Percentiles rank a stretch among this genome's conserved stretches.
These are phyloP conservation scores for Orchesella flavescens DNA, from an alignment of 2,888 invertebrate genomes.

Conservation along the genomic window DNA sequence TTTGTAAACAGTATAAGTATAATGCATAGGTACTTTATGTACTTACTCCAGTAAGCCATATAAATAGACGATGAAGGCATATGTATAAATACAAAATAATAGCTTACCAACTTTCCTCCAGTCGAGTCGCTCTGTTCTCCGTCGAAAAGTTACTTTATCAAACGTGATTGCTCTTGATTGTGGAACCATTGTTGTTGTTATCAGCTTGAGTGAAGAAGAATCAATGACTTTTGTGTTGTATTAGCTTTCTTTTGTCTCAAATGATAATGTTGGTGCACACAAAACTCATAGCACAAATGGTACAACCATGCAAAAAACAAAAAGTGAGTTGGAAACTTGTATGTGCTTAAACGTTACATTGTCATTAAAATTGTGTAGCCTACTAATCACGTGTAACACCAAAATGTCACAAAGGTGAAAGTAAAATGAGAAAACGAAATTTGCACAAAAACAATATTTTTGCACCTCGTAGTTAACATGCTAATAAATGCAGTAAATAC, in stretches of 20 bases:
- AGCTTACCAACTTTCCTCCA: slow-evolving; percentile 66
- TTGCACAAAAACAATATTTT: too few species aligned
- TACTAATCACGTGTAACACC: too few species aligned
- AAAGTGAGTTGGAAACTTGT: not conserved
- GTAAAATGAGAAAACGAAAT: too few species aligned
- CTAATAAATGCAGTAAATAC: too few species aligned
- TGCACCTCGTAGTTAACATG: too few species aligned
- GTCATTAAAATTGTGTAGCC: too few species aligned
- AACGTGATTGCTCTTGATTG: not conserved
- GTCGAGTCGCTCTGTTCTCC: slow-evolving; percentile 65
- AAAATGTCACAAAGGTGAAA: too few species aligned
- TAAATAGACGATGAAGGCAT: not conserved
- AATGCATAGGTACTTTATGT: not conserved
- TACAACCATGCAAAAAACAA: not conserved
- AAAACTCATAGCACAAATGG: not conserved
- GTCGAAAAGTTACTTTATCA: slow-evolving; percentile 43
- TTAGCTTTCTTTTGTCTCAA: not conserved
- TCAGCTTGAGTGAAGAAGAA: too few species aligned
- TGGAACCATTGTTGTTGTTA: too few species aligned
- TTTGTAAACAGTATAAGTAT: too few species aligned
- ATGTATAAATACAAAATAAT: not conserved
- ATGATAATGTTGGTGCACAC: not conserved
- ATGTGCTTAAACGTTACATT: too few species aligned
- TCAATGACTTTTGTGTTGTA: not conserved
- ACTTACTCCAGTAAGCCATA: not conserved